Base-by-base conservation (phyloP, 1,140 invertebrate species). In the Pogonognathellus flavescens region DNA sequence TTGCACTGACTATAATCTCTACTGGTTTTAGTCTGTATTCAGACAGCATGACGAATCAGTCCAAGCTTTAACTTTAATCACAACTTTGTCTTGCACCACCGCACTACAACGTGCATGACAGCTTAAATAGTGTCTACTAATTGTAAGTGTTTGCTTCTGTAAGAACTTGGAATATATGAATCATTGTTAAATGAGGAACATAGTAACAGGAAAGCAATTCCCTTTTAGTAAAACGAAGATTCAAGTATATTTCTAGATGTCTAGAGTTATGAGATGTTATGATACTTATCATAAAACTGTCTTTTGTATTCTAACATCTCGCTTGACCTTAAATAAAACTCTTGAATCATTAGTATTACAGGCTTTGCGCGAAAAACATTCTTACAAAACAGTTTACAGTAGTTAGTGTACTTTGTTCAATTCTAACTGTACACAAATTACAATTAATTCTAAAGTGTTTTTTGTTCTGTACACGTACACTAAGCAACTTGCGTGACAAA, bases 211-310 rank as follows among this genome's bases (percentile, higher is more conserved):
- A n/a, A 2, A 57, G n/a, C 53, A 57, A 57, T 57, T 57, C 10
- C 53, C 11, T 57, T 57, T 57, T 1, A 41, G 31, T 41, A 41
- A 57, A 13, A 57, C 11, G 53, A 57, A 57, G 53, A 13, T n/a
- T 57, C 53, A 14, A n/a, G n/a, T 57, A 14, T n/a, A 57, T 57
- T 57, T n/a, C 10, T 10, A n/a, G n/a, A 57, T 57, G n/a, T 41
- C 31, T 41, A 41, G 31, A 41, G 31, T 41, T 41, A 41, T 41
- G 13, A 76, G 41, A 14, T 76, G 0, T 14, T 49, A 49, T 76
- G 70, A 76, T 76, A 76, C 49, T 76, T 76, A 76, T 76, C 70
- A 76, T 76, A 76, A 76, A 76, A 76, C 41, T 76, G 70, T 76
- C 70, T 76, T 76, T 76, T 76, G 70, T 76, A 76, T 76, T 76